Base-by-base conservation (phyloP, 2,888 invertebrate species). In the Eurois occulta region DNA sequence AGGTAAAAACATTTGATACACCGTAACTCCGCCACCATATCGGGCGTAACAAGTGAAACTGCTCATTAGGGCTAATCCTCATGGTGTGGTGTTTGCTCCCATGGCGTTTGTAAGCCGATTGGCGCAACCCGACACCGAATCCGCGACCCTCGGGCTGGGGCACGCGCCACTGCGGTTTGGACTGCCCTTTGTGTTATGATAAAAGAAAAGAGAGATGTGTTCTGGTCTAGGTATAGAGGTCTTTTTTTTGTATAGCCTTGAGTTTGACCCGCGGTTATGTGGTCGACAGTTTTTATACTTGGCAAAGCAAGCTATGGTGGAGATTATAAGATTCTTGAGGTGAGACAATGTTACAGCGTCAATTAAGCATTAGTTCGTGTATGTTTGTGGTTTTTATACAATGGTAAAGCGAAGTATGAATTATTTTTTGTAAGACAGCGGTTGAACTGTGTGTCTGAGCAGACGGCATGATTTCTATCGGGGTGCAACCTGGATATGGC, bases 61-160 rank as follows among this genome's bases (percentile, higher is more conserved):
- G 93, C 92, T 95, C 95, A 94, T 95, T 95, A 95, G 91, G 62
- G 80, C 76, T 93, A 93, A 95, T 94, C 95, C 94, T 83, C 86
- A 78, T 79, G 90, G 91, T 88, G 89, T 91, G 91, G 92, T 92
- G 92, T 91, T 91, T 91, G 90, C 91, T 93, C 94, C 93, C 94
- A 92, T 92, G 93, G 94, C 90, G 93, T 93, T 90, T 90, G 94
- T 95, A 95, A 96, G 95, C 95, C 92, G 95, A 95, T 95, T 95
- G 95, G 86, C 91, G 95, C 88, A 95, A 96, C 94, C 94, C 88
- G 95, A 96, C 93, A 95, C 96, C 93, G 91, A 94, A 94, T 90
- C 92, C 90, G 90, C 92, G 91, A 92, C 93, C 94, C 93, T 88
- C 86, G 83, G 77, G 90, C 86, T 84, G 79, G 79, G 90, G 91